Evolutionary conservation across 2,888 invertebrate species (phyloP).

Genomic region (Parthenolecanium corni): DNA sequence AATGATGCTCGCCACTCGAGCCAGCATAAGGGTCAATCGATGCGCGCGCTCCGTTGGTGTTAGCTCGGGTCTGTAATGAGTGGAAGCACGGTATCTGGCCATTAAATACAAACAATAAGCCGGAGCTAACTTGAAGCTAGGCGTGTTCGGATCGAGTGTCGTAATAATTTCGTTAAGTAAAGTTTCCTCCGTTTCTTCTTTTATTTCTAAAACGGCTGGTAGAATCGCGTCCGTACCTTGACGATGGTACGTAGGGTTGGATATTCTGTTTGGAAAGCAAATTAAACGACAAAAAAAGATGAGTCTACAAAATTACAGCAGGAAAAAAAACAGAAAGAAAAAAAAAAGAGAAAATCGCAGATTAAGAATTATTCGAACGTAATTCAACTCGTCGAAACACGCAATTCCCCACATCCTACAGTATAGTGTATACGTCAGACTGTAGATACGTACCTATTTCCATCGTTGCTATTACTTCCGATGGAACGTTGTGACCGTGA

Average conservation of each 20-base stretch:
- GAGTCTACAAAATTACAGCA: no score
- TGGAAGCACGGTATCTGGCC: conserved; percentile 85
- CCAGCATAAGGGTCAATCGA: conserved; percentile 75
- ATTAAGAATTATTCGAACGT: no score
- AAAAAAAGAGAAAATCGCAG: no score
- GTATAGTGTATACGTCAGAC: no score
- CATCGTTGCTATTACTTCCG: conserved; percentile 42
- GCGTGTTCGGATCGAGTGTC: conserved; percentile 75
- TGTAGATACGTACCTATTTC: conserved; percentile 36
- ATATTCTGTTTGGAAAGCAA: conserved; percentile 20
- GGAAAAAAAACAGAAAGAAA: not conserved
- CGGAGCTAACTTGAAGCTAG: conserved; percentile 89
- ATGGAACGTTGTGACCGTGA: conserved; percentile 49
- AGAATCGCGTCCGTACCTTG: conserved; percentile 77
- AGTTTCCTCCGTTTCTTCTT: conserved; percentile 86
- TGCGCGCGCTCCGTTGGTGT: conserved; percentile 86
- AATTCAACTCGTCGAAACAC: no score
- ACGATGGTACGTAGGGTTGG: conserved; percentile 43
- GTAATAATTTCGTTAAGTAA: conserved; percentile 80
- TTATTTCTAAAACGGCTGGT: conserved; percentile 88
- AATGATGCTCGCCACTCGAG: conserved; percentile 79
- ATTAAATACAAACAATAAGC: conserved; percentile 94
- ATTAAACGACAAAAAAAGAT: no score
- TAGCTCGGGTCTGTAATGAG: conserved; percentile 84
- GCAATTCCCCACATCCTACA: no score